Conservation (phyloP, 2,888 invertebrate species). For the Synanthedon tipuliformis region DNA sequence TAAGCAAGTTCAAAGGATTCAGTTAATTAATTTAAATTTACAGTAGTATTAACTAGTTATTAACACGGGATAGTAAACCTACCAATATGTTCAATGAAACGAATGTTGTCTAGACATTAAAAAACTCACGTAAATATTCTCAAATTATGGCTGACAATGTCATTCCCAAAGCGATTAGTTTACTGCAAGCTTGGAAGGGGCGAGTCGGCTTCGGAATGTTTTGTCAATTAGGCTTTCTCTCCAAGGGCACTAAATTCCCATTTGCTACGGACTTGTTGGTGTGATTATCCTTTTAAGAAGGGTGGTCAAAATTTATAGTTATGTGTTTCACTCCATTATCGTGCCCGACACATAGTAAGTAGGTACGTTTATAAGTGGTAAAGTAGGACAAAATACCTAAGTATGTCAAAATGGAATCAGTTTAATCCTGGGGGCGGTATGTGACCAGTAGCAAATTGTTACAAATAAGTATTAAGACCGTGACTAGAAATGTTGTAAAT, state of each 20-base stretch:
- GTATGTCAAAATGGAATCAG: too few species aligned
- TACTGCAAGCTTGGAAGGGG: slow-evolving; percentile 7
- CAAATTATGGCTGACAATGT: slow-evolving; percentile 16
- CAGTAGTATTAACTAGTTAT: too few species aligned
- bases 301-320: slow-evolving; percentile 55
- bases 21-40: too few species aligned
- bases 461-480: too few species aligned
- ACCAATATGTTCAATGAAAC: too few species aligned
- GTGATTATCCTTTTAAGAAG: slow-evolving; percentile 59
- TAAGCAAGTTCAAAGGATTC: too few species aligned
- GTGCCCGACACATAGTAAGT: slow-evolving; percentile 22
- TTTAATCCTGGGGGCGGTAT: too few species aligned
- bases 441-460: too few species aligned
- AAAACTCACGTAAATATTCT: not conserved
- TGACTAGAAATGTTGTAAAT: too few species aligned
- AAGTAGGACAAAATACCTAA: too few species aligned
- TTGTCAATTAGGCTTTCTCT: slow-evolving; percentile 53
- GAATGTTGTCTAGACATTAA: too few species aligned
- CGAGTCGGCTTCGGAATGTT: slow-evolving; percentile 39
- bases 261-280: slow-evolving; percentile 46
- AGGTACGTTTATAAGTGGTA: not conserved
- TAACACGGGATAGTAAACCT: too few species aligned
- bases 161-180: slow-evolving; percentile 25
- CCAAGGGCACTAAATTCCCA: slow-evolving; percentile 51
- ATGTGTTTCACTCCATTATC: slow-evolving; percentile 51